Base-by-base conservation (phyloP, 2,888 invertebrate genomes). In the Sphaerophoria rueppellii region DNA sequence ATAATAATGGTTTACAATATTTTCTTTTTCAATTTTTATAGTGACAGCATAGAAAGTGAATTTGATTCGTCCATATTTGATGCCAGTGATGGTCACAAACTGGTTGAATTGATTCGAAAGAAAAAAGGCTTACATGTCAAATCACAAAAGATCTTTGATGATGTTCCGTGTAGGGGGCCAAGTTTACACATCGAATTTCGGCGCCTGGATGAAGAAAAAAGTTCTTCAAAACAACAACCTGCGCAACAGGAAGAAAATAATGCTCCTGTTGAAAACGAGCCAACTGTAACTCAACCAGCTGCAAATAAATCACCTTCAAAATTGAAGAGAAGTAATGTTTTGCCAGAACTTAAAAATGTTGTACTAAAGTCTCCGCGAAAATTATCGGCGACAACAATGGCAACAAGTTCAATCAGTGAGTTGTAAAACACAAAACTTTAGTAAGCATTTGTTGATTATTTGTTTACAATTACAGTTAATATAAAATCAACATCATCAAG, bases 31-130 rank as follows among this genome's bases (percentile, higher is more conserved):
- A n/a, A 14, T 35, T 7, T 61, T 61, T 46, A 0, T 16, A 61
- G 61, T 46, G 60, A 67, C 32, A 43, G 34, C 14, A 67, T 65
- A 69, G 83, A 83, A 16, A 54, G 35, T 0, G 85, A 85, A n/a
- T 85, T 85, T 6, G 60, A 83, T 43, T 81, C 85, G 0, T 85
- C 85, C 0, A 81, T 85, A 54, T 81, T 85, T 16, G 85, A 85
- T 71, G 77, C 58, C 0, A 77, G 81, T 37, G 77, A 85, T 48
- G 85, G 85, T 2, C 81, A 85, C n/a, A 40, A 76, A 24, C 46
- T 85, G 14, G 85, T 77, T 9, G 74, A 81, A 35, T 85, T 81
- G 12, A 85, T 85, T 58, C 85, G 85, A 9, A 85, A 58, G 32
- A 85, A 81, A 9, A 80, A 81, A 76, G 85, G 85, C 2, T 48